Evolutionary conservation across 2,888 invertebrate genomes (phyloP), one percentile per base, ranked within the genome.

Genomic region (Drosophila villosipedis): DNA sequence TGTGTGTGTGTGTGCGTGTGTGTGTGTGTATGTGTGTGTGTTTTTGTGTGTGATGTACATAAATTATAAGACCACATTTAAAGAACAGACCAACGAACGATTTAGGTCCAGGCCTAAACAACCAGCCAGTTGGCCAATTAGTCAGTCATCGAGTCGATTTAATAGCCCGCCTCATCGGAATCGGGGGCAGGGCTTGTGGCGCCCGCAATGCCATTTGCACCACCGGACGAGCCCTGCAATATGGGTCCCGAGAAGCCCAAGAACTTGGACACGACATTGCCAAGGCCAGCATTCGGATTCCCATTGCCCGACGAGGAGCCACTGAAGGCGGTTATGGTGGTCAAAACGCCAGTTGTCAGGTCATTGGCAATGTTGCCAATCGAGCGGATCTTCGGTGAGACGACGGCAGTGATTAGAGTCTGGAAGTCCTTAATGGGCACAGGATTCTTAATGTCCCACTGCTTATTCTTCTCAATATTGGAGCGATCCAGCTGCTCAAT

Each of bases 381-480:
- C 25, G 96, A 94, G 82, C 96, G 95, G 61, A 97, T 94, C 88
- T 96, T 96, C 28, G 96, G 95, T 57, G 96, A 95, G 68, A 97
- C 95, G 52, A 96, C 95, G 76, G 96, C 95, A 0, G 96, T 95
- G 80, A 97, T 94, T 64, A 96, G 94, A 30, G 95, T 95, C 75
- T 95, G 95, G 70, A 97, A 94, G 50, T 94, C 94, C 25, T 96
- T 95, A 2, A 95, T 95, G 63, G 94, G 94, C 58, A 94, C 94
- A n/a, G 96, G 96, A 16, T 95, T 89, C 87, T 95, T 95, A 89
- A 97, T 97, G 57, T 96, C 96, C 91, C 95, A 96, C 87, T 96
- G 96, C 79, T 95, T 95, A 93, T 97, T 97, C 93, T 97, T 95
- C 86, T 95, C 96, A 83, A 96, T 95, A 93, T 97, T 97, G 80